These are phyloP conservation scores for Synergus laeviventris DNA, from an alignment of 2,888 invertebrate species.

Conservation along the genomic window DNA sequence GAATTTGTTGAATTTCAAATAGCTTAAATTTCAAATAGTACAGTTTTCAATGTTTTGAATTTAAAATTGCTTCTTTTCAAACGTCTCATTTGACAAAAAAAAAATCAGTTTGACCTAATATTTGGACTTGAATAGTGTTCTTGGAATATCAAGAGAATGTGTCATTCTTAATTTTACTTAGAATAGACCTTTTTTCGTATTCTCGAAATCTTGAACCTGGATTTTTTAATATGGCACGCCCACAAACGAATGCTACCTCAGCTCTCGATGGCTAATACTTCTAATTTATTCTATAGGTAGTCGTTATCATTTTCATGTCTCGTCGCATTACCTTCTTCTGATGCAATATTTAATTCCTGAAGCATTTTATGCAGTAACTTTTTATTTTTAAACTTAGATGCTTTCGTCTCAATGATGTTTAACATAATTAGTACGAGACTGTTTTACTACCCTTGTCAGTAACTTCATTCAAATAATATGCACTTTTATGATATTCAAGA, in stretches of 20 bases:
- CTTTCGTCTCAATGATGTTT: slow-evolving; percentile 8
- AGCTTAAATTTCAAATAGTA: background rate
- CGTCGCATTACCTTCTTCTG: slow-evolving; percentile 4
- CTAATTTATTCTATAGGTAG: slow-evolving; percentile 33
- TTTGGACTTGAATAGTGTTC: background rate
- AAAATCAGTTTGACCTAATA: too few relatives aligned
- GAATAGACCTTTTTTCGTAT: background rate
- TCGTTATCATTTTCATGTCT: slow-evolving; percentile 32
- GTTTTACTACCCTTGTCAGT: slow-evolving; percentile 19
- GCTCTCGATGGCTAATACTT: slow-evolving; percentile 20
- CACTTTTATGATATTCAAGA: background rate
- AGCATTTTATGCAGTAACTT: slow-evolving; percentile 2
- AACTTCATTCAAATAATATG: slow-evolving; percentile 7
- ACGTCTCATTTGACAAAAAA: too few relatives aligned
- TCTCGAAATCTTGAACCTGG: slow-evolving; percentile 2
- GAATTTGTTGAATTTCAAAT: background rate
- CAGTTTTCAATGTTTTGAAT: background rate
- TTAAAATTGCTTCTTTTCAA: background rate
- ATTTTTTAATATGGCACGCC: slow-evolving; percentile 20
- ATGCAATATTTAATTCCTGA: background rate
- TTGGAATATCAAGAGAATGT: background rate
- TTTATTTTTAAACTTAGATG: background rate
- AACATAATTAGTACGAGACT: slow-evolving; percentile 14
- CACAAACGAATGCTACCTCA: slow-evolving; percentile 38
- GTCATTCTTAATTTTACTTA: background rate